Base-by-base conservation (phyloP, 2,113 vertebrate species). In the Suricata suricatta region DNA sequence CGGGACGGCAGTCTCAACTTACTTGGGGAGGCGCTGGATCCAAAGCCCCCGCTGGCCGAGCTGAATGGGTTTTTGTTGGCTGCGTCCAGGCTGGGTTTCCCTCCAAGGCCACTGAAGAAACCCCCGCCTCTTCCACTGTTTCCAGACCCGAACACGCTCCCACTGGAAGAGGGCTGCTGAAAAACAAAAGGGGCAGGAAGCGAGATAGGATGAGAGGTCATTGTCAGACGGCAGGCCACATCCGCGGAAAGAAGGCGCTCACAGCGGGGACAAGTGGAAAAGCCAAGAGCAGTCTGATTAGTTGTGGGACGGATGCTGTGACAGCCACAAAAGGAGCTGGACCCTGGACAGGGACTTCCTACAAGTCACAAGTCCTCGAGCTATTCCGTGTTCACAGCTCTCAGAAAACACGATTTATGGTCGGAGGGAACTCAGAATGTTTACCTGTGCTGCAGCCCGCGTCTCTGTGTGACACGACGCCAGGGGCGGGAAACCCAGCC, bases 41-140 rank as follows among this genome's bases (percentile, higher is more conserved):
- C 99, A 90, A 99, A 99, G 85, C 98, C 99, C 15, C 99, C 95
- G 41, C 98, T 90, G 29, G 99, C 80, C 0, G 99, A 96, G 64
- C 99, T 99, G 68, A 99, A 99, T 0, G 99, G 99, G 98, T 99
- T 99, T 98, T 99, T 99, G 98, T 99, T 99, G 95, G 99, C 99
- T 8, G 99, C 99, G 11, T 99, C 99, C 96, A 99, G 99, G 52
- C 99, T 99, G 64, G 99, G 99, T 98, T 99, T 99, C 33, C 99
- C 99, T 97, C 99, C 99, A 2, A 99, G 98, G 95, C 99, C 99
- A 3, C 99, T 99, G 98, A 99, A 99, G 98, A 99, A 99, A 4
- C 99, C 99, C 35, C 99, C 99, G 64, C 95, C 87, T 68, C 99
- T 98, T 68, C 99, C 95, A 84, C 98, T 71, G 96, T 98, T 97